These are phyloP conservation scores for Platynereis dumerilii DNA, from an alignment of 2,888 invertebrate species.

Conservation along the genomic window DNA sequence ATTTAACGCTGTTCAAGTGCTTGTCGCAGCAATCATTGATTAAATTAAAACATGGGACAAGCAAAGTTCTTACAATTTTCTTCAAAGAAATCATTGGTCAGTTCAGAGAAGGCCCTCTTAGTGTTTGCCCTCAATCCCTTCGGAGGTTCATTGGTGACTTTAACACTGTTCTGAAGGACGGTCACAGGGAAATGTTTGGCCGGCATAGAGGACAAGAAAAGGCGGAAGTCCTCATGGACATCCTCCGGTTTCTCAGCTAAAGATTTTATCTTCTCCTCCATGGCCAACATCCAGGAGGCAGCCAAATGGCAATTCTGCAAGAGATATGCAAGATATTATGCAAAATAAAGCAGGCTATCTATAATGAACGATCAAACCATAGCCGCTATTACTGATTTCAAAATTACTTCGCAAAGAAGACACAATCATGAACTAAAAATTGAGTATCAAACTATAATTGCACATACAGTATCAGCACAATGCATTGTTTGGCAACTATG, in stretches of 20 bases:
- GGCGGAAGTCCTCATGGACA: constrained; percentile 61
- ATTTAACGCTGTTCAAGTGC: too few species aligned
- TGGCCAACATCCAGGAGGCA: constrained; percentile 63
- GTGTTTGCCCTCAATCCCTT: constrained; percentile 74
- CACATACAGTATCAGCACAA: too few species aligned
- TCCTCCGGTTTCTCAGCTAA: constrained; percentile 58
- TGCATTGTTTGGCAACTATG: too few species aligned
- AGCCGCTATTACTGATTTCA: too few species aligned
- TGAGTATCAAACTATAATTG: too few species aligned
- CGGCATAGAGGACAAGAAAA: constrained; percentile 64
- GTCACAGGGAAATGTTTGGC: constrained; percentile 62
- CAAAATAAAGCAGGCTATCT: too few species aligned
- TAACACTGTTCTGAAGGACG: constrained; percentile 65
- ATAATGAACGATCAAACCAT: constrained; percentile 1
- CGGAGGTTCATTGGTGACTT: constrained; percentile 65
- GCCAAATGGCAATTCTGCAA: constrained; percentile 64
- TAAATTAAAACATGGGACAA: too few species aligned
- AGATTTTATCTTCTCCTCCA: constrained; percentile 62
- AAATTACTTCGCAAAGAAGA: too few species aligned
- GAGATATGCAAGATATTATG: constrained; percentile 11
- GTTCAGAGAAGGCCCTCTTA: constrained; percentile 80
- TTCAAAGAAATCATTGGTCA: constrained; percentile 83
- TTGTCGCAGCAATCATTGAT: too few species aligned
- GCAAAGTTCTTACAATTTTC: constrained; percentile 72
- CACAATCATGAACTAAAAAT: too few species aligned